A percentile compares a stretch with the other conserved stretches of the same genome.
Conservation (phyloP, 2,113 vertebrate genomes). For the Lethenteron reissneri region DNA sequence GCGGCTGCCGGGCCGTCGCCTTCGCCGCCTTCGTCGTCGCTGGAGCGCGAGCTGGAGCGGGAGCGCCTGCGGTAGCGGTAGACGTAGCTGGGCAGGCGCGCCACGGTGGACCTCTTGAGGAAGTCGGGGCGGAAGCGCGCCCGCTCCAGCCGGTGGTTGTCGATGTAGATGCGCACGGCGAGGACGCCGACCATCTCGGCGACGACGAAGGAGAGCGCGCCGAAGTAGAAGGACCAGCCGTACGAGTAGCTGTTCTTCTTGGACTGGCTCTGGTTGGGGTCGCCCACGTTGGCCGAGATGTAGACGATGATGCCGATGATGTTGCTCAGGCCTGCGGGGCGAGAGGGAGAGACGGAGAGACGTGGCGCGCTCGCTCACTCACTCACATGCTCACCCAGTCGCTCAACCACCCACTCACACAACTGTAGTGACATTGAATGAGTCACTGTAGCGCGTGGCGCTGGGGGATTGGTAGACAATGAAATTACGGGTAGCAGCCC, state of each 20-base stretch:
- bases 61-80: too few relatives aligned
- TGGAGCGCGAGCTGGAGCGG: too few relatives aligned
- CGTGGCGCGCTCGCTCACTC: slow-evolving; percentile 13
- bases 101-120: slow-evolving; percentile 64
- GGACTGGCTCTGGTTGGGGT: slow-evolving; percentile 84
- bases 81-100: too few relatives aligned
- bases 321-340: slow-evolving; percentile 61
- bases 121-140: slow-evolving; percentile 76
- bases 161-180: slow-evolving; percentile 95
- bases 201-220: slow-evolving; percentile 92
- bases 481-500: too few relatives aligned
- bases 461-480: too few relatives aligned
- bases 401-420: too few relatives aligned
- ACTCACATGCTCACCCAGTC: too few relatives aligned
- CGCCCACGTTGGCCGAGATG: slow-evolving; percentile 85
- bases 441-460: too few relatives aligned
- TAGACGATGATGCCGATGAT: slow-evolving; percentile 98
- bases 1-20: too few relatives aligned
- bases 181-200: slow-evolving; percentile 88
- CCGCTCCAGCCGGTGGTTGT: slow-evolving; percentile 74
- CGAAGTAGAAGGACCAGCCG: slow-evolving; percentile 97
- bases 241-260: slow-evolving; percentile 94
- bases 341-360: slow-evolving; percentile 16
- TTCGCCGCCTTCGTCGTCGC: too few relatives aligned
- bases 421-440: too few relatives aligned